Evolutionary conservation across 2,888 invertebrate genomes (phyloP), one percentile per base, ranked within the genome.

Genomic region (Acanthoscelides obtectus): DNA sequence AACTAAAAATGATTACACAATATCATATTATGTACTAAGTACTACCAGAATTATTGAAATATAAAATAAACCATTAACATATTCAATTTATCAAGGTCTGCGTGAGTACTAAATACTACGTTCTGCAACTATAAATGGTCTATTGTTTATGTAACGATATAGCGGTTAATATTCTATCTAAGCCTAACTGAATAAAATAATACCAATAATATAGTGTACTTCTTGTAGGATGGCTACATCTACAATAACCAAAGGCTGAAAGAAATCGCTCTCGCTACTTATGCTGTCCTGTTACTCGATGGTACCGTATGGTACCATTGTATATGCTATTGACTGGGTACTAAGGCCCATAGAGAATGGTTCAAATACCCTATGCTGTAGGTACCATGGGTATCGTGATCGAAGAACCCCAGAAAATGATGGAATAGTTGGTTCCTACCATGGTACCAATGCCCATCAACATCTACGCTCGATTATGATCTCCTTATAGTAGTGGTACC

Each of bases 291-390:
- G 25, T 20, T 22, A 63, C 22, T 68, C 66, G 70, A 70, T 71
- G 71, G 70, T 71, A 73, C 71, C 71, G 8, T 20, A 70, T 69
- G 70, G 70, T 73, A 73, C 73, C 73, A 71, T 73, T 73, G 68
- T 70, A 70, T 20, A 12, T n/a, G n/a, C 12, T 1, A 45, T 45
- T 45, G 45, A 45, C 45, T 17, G 4, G 8, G 25, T 25, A 25
- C n/a, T n/a, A n/a, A n/a, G n/a, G n/a, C 25, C 25, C 45, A 45
- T 45, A 45, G 45, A n/a, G n/a, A 45, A 45, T 45, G 3, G 6
- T 45, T 45, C 17, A 3, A 45, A 3, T 6, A 45, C 45, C 12
- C 45, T 12, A 17, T 45, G 45, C 45, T 6, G n/a, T n/a, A n/a
- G n/a, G n/a, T n/a, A n/a, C n/a, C 12, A 45, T 45, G 45, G n/a